Base-by-base conservation (phyloP, 2,113 vertebrate species). In the Sitta europaea region DNA sequence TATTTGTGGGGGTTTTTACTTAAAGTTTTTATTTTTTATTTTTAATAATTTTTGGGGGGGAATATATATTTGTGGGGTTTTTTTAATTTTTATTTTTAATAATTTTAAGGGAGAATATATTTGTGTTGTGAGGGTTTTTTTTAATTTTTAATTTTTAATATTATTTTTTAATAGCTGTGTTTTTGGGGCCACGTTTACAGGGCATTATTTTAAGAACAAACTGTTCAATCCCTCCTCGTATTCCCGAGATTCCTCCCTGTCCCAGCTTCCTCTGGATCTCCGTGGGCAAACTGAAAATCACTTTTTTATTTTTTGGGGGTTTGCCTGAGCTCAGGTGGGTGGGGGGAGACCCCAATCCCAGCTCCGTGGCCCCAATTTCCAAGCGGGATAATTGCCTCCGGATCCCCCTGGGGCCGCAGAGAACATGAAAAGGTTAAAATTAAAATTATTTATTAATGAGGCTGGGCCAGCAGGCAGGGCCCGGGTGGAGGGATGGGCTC, bases 371-470 rank as follows among this genome's bases (percentile, higher is more conserved):
- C 63, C 48, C 29, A 6, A 93, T 95, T 96, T 95, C 93, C 92
- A 82, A 66, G 71, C 23, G 59, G 96, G 92, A 88, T 95, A 95
- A 97, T 96, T 94, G 93, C 81, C 74, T 91, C 90, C 36, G 76
- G 23, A 83, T 96, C 40, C 77, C 97, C 96, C 74, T 1, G 19
- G 96, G 96, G 97, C 86, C 10, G 72, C 62, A 33, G 66, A 65
- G 96, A 89, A 94, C 96, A 96, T 96, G 92, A 92, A 94, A 94
- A 96, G 93, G 92, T 92, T n/a, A n/a, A n/a, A n/a, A n/a, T n/a
- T n/a, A n/a, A n/a, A 96, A 97, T 97, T 92, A 92, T 95, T 94
- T 96, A 96, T 97, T 97, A 66, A 97, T 97, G 89, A 96, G 95
- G 95, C 88, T 40, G 92, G 89, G 61, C 86, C 20, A 92, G 95